Conservation (phyloP, 2,113 vertebrate genomes). For the Trinectes maculatus region DNA sequence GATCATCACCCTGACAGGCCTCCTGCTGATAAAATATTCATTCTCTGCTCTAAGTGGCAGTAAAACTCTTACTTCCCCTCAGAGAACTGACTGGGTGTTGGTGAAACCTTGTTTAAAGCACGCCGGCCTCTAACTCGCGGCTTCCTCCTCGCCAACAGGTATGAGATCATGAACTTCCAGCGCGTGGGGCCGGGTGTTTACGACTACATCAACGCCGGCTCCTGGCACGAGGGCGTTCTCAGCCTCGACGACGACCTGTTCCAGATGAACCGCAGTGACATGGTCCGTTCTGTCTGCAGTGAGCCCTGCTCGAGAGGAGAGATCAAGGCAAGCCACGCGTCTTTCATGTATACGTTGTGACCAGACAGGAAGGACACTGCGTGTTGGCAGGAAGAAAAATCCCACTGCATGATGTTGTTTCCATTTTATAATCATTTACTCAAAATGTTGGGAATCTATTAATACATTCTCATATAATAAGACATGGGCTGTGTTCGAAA, state of each 20-base stretch:
- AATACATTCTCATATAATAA: background rate
- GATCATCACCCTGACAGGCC: conserved; percentile 1
- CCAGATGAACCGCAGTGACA: conserved; percentile 92
- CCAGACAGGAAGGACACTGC: background rate
- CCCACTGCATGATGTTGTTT: too few relatives aligned
- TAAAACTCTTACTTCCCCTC: background rate
- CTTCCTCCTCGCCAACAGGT: conserved; percentile 76
- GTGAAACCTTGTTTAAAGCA: background rate
- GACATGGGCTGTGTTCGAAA: background rate
- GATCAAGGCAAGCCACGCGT: conserved; percentile 86
- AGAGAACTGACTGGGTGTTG: background rate
- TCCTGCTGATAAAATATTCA: background rate
- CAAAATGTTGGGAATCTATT: background rate
- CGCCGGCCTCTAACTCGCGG: background rate
- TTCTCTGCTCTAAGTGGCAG: background rate
- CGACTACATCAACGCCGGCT: conserved; percentile 94
- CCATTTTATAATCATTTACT: background rate
- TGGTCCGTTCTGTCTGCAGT: conserved; percentile 96
- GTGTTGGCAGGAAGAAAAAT: background rate
- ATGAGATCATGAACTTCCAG: conserved; percentile 98
- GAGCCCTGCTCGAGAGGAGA: conserved; percentile 95
- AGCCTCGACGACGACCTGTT: conserved; percentile 91
- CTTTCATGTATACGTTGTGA: background rate
- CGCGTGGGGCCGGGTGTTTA: conserved; percentile 86
- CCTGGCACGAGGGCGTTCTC: conserved; percentile 92